Base-by-base conservation (phyloP, 2,113 vertebrate species). In the Marcusenius ussheri region DNA sequence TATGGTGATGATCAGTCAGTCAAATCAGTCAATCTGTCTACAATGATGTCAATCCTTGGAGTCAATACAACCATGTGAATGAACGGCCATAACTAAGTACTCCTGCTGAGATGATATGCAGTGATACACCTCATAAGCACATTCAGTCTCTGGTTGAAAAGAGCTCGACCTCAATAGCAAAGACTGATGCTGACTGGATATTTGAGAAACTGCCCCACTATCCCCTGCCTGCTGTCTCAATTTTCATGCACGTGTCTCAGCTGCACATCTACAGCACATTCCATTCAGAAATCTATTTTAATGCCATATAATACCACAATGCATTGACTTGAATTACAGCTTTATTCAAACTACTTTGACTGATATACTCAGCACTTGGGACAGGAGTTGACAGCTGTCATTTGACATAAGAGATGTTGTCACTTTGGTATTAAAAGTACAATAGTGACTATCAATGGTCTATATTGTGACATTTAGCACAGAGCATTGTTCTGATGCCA, bases 361-460 rank as follows among this genome's bases (percentile, higher is more conserved):
- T 77, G 70, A 77, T 8, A 80, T 80, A 13, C 62, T 31, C n/a
- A 70, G 56, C 56, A 9, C 66, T 31, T 74, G 31, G 27, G 35
- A 80, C 74, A 80, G 35, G 74, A 42, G 21, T 31, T 89, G 31
- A 88, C 45, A 87, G 53, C 50, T 11, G 49, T 21, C 10, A 62
- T 31, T 74, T 21, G 31, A 51, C 86, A 53, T 13, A 88, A 88
- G 42, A 70, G 62, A 70, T 70, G 3, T 35, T 13, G 51, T 80
- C 21, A 85, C 46, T 47, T 10, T n/a, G n/a, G n/a, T 39, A 85
- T 49, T 11, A 85, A 85, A 39, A 46, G n/a, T 90, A 93, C 92
- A 93, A 93, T 94, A 94, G 95, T 94, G 95, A 95, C 95, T 94
- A 95, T 93, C 94, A 95, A 93, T 93, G 95, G 95, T 95, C 94